Evolutionary conservation across 2,113 vertebrate genomes (phyloP).

Genomic region (Aegithalos caudatus): DNA sequence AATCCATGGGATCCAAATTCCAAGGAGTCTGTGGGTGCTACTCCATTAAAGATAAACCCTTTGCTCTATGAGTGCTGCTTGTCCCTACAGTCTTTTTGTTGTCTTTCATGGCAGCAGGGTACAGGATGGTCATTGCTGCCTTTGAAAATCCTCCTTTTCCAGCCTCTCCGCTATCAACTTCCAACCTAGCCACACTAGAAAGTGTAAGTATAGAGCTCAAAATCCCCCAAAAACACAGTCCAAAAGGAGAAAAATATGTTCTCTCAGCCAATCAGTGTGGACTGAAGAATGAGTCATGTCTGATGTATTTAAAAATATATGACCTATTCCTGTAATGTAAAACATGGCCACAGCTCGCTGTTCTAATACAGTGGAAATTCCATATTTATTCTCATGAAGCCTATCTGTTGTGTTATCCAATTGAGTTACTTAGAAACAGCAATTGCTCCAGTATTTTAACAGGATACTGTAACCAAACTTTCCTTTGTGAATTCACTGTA

Average conservation of each 20-base stretch:
- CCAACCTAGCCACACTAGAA: neutral
- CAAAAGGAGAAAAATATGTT: neutral
- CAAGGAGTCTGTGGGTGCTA: neutral
- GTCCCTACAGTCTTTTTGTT: no score
- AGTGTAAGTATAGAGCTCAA: neutral
- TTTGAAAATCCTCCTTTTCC: neutral
- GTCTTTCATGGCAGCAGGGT: neutral
- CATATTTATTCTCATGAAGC: slow-evolving; percentile 20
- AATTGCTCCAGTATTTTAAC: neutral
- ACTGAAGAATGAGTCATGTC: neutral
- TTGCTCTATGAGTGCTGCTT: neutral
- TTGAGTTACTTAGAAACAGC: slow-evolving; percentile 60
- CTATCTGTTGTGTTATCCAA: slow-evolving; percentile 60
- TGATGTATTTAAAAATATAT: slow-evolving; percentile 29
- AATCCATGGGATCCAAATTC: neutral
- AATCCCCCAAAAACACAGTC: neutral
- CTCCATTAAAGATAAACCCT: neutral
- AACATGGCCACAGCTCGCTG: neutral
- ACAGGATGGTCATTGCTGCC: neutral
- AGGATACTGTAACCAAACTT: slow-evolving; percentile 35
- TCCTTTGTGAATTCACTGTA: slow-evolving; percentile 42
- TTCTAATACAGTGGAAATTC: slow-evolving; percentile 26
- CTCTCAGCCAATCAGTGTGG: neutral
- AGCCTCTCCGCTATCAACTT: neutral
- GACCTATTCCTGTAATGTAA: slow-evolving; percentile 1